A percentile compares a stretch with the other conserved stretches of the same genome.
phyloP scores from a whole-genome alignment of 2,113 vertebrate genomes.

The Conger conger region DNA sequence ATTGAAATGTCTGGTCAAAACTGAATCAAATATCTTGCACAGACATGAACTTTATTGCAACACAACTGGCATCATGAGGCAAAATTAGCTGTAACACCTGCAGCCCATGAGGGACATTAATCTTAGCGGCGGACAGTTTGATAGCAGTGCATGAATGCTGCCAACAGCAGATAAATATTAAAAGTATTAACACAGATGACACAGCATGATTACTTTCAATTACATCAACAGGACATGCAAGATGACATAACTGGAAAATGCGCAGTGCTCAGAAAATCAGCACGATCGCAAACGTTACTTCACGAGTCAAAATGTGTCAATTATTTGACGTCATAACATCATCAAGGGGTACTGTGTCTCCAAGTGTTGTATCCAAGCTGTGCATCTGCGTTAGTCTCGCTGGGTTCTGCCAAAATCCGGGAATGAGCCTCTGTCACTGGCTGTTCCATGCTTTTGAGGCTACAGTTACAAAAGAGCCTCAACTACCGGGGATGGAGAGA shows the following conservation, averaged over 20 bases:
- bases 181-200: background rate
- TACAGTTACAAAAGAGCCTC: background rate
- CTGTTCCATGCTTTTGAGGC: background rate
- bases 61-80: background rate
- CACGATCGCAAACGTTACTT: no score
- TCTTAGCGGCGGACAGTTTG: background rate
- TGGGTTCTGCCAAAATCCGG: background rate
- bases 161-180: background rate
- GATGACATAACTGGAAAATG: background rate
- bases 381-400: background rate
- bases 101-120: background rate
- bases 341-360: background rate
- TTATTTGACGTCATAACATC: background rate
- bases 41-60: background rate
- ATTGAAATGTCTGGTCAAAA: background rate
- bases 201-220: background rate
- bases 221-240: background rate
- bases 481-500: background rate
- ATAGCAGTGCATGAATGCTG: background rate
- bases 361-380: background rate
- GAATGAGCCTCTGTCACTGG: background rate
- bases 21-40: background rate
- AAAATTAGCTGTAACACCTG: background rate
- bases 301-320: background rate
- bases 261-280: background rate